Base-by-base conservation (phyloP, 2,113 vertebrate genomes). In the Aspiorhynchus laticeps region DNA sequence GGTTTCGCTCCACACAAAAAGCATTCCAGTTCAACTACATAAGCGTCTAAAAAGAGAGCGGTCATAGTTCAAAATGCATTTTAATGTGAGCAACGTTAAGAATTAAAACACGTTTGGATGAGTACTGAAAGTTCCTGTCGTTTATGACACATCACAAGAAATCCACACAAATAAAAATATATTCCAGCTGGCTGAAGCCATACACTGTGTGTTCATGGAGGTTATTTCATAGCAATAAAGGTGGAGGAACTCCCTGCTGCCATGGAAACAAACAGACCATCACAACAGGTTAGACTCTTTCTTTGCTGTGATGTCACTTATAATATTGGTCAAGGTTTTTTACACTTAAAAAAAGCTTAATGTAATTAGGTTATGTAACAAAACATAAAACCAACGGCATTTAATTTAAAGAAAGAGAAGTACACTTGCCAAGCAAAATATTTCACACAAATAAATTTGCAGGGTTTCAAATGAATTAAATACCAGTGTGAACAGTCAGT, bases 181-280 rank as follows among this genome's bases (percentile, higher is more conserved):
- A 82, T 82, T 82, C 80, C 59, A 82, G 59, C 59, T 41, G n/a
- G n/a, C 24, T 46, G 80, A 65, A 46, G 38, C 21, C 80, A 67
- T 63, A 38, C 1, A 61, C 33, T 59, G 46, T 76, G 51, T 36
- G 9, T 46, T 65, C 46, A 80, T 43, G 77, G 53, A 76, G 38
- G n/a, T 33, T 43, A n/a, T 33, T 46, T 61, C 17, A 53, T 56
- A 65, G 19, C 91, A 87, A 87, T 87, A 78, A 21, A 80, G 88
- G 46, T 85, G 87, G 75, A 85, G 89, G 87, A 88, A 92, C 92
- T 90, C 91, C 86, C 48, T 3, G 88, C 90, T 89, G 89, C 86
- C 85, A 28, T 26, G 41, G 90, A 80, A 88, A 93, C 89, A 48
- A 86, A 87, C 81, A 92, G 46, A 82, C 85, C 88, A 80, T 85